phyloP scores from a whole-genome alignment of 2,888 invertebrate genomes.

The Tolmerus cingulatus region DNA sequence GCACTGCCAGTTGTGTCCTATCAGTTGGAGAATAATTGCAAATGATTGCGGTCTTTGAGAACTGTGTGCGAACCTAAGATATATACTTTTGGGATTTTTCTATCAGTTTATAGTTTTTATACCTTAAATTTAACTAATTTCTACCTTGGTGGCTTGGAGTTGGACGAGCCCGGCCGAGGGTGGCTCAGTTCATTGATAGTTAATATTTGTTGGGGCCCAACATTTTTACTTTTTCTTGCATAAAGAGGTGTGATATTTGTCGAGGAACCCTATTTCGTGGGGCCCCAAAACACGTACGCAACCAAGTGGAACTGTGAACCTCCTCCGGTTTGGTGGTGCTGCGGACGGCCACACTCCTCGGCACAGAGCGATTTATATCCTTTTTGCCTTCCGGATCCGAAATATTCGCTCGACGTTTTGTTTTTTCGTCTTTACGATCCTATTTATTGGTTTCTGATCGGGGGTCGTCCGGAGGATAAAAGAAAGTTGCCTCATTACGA shows the following conservation, averaged over 20 bases:
- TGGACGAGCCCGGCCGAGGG: not conserved
- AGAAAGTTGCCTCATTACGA: not conserved
- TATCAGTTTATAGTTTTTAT: not conserved
- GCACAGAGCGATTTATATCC: not conserved
- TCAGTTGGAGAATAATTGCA: slow-evolving; percentile 48
- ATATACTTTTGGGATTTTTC: not conserved
- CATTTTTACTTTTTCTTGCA: not conserved
- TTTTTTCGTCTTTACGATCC: not conserved
- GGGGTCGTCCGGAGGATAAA: not conserved
- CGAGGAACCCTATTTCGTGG: not conserved
- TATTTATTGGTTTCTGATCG: slow-evolving; percentile 31
- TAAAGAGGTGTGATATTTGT: not conserved
- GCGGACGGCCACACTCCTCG: not conserved
- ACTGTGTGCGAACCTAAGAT: slow-evolving; percentile 44
- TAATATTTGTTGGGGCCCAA: not conserved
- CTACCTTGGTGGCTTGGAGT: slow-evolving; percentile 30
- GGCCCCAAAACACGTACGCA: not conserved
- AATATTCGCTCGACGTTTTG: not conserved
- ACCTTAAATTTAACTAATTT: slow-evolving; percentile 34
- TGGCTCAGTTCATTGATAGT: not conserved
- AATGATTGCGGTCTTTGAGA: slow-evolving; percentile 43
- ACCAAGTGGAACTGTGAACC: slow-evolving; percentile 13
- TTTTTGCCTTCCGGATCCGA: not conserved
- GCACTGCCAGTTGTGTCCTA: slow-evolving; percentile 47
- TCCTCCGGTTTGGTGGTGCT: not conserved